Percentiles rank a stretch among this genome's conserved stretches.
These are phyloP conservation scores for Drosophila borborema DNA, from an alignment of 2,888 invertebrate genomes.

Conservation along the genomic window DNA sequence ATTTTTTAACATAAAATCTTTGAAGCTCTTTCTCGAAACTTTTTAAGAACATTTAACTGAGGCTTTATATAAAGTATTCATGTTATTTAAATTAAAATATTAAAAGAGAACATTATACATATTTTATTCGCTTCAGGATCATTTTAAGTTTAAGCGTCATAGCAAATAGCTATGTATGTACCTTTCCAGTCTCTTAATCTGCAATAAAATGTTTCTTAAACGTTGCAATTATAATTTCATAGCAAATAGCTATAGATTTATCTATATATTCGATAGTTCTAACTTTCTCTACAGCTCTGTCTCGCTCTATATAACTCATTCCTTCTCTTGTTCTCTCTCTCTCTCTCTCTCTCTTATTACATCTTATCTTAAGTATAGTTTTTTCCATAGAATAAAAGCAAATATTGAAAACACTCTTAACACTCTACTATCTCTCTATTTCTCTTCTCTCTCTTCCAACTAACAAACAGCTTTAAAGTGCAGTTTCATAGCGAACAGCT, in stretches of 20 bases:
- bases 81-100: no score
- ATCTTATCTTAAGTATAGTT: neutral
- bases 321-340: neutral
- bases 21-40: no score
- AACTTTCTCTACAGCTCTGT: no score
- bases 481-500: slow-evolving; percentile 1
- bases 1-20: no score
- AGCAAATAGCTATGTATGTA: neutral
- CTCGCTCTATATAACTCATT: no score
- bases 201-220: no score
- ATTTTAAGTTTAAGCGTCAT: neutral
- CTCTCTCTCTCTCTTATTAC: neutral
- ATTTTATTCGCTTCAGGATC: neutral
- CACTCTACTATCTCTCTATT: neutral
- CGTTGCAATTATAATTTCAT: no score
- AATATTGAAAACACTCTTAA: neutral
- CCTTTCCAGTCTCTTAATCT: neutral
- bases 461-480: neutral
- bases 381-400: neutral
- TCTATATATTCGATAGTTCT: neutral
- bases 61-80: no score
- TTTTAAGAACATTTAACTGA: no score
- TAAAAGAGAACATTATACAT: neutral
- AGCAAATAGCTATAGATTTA: no score
- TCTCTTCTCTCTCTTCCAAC: neutral